Conservation (phyloP, 2,797 vertebrate species). For the Semaprochilodus insignis region DNA sequence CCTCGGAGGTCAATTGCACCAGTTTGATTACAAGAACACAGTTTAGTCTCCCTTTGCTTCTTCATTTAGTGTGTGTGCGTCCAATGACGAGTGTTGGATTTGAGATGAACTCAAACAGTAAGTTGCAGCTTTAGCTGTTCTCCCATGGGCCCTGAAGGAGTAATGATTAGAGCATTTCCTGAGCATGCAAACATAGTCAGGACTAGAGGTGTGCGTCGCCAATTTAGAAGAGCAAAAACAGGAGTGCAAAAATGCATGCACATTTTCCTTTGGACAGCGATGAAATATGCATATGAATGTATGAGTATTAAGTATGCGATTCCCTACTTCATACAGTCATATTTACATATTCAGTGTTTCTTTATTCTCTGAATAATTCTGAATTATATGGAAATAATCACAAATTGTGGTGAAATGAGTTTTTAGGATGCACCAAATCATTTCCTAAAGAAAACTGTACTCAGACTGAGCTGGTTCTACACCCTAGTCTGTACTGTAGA, state of each 20-base stretch:
- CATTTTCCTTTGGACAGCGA: too few species aligned
- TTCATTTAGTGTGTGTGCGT: slow-evolving; percentile 9
- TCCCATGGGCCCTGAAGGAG: background rate
- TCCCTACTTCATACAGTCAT: too few species aligned
- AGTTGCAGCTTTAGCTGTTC: background rate
- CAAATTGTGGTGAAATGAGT: background rate
- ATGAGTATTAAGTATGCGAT: too few species aligned
- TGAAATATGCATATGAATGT: too few species aligned
- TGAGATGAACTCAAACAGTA: background rate
- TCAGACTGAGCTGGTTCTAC: background rate
- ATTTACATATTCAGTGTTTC: too few species aligned
- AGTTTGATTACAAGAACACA: slow-evolving; percentile 27
- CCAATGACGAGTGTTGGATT: background rate
- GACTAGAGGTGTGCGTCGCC: too few species aligned
- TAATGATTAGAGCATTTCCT: background rate
- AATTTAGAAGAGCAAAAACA: background rate
- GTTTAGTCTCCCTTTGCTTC: slow-evolving; percentile 10
- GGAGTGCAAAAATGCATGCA: background rate
- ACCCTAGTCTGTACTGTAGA: background rate
- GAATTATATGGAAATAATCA: too few species aligned
- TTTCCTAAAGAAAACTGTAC: background rate
- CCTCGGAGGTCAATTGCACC: slow-evolving; percentile 19
- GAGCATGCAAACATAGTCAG: background rate
- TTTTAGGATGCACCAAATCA: background rate
- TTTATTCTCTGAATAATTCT: too few species aligned